These are phyloP conservation scores for Tympanuchus pallidicinctus DNA, from an alignment of 2,113 vertebrate species.

Conservation along the genomic window DNA sequence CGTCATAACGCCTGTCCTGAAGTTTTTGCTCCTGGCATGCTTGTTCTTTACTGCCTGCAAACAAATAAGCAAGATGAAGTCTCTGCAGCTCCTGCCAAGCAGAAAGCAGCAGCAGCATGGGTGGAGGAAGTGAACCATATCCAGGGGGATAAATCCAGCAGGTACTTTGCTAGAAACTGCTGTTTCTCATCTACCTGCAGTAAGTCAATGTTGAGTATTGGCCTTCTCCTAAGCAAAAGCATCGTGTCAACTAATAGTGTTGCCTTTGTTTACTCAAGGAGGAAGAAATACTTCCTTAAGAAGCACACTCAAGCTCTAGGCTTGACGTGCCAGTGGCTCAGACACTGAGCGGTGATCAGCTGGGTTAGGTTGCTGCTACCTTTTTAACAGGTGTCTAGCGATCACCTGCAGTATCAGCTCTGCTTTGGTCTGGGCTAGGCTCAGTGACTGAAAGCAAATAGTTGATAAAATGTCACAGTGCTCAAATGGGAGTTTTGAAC, in stretches of 20 bases:
- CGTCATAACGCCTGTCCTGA: not conserved
- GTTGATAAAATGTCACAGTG: not conserved
- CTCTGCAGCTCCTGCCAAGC: conserved; percentile 40
- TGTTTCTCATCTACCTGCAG: conserved; percentile 83
- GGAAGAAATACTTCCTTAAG: not conserved
- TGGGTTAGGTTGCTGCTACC: not conserved
- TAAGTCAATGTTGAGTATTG: not conserved
- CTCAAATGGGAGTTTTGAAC: not conserved
- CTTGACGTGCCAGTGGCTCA: not conserved
- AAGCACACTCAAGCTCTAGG: not conserved
- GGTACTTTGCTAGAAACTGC: conserved; percentile 85
- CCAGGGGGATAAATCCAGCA: conserved; percentile 87
- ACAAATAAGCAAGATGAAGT: not conserved
- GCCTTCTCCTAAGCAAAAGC: not conserved
- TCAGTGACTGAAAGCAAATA: not conserved
- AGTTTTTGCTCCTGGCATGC: conserved; percentile 62
- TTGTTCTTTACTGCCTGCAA: conserved; percentile 84
- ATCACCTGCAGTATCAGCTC: not conserved
- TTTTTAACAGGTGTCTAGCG: not conserved
- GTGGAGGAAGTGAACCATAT: conserved; percentile 88
- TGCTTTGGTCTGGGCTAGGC: not conserved
- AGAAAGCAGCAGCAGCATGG: conserved; percentile 83
- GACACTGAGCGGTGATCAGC: not conserved
- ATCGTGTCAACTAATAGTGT: not conserved
- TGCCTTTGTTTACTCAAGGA: not conserved